Evolutionary conservation across 1,140 invertebrate genomes (phyloP).

Genomic region (Neuroterus valhalla): DNA sequence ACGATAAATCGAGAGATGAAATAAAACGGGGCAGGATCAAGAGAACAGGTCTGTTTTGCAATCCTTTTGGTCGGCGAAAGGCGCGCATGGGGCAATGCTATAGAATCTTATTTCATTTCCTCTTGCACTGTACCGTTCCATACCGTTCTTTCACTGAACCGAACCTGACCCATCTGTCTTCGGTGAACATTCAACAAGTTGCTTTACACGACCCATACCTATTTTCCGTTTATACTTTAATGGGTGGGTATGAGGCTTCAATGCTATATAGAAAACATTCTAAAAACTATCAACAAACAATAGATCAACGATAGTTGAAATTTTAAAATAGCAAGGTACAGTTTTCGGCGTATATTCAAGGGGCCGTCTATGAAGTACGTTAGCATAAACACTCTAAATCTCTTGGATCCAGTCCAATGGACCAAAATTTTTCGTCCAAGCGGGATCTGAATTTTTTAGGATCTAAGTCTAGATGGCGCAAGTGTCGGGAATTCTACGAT

Average conservation of each 20-base stretch:
- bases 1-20: slow-evolving; percentile 20
- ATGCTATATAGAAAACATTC: neutral
- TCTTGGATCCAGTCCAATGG: no score
- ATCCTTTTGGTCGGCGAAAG: slow-evolving; percentile 19
- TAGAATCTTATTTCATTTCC: slow-evolving; percentile 48
- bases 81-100: neutral
- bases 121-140: no score
- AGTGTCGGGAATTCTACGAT: no score
- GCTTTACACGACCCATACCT: neutral
- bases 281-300: neutral
- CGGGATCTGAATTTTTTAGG: no score
- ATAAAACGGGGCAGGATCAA: slow-evolving; percentile 1
- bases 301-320: no score
- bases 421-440: no score
- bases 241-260: neutral
- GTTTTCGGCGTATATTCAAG: no score
- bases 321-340: no score
- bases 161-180: slow-evolving; percentile 41
- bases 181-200: neutral
- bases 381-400: no score
- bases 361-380: no score
- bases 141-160: slow-evolving; percentile 59
- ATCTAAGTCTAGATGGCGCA: no score
- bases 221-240: neutral
- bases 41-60: slow-evolving; percentile 22